Conservation (phyloP, 2,113 vertebrate genomes). For the Pseudonaja textilis region DNA sequence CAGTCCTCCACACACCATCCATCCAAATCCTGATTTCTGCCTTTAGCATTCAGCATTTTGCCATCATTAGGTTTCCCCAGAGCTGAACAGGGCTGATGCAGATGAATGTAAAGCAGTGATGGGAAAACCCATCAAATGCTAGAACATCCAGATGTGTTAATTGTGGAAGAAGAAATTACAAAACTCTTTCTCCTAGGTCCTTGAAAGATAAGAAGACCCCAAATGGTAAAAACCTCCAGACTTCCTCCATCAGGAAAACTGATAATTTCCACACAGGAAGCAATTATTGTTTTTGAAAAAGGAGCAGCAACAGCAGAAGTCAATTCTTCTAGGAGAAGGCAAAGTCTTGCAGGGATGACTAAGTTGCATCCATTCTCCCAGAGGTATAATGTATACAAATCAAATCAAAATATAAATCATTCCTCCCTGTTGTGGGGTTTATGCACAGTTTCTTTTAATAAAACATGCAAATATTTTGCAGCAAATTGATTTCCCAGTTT, state of each 20-base stretch:
- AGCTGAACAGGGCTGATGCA: neutral
- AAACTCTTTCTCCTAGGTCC: neutral
- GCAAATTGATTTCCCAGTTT: slow-evolving; percentile 83
- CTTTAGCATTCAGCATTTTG: neutral
- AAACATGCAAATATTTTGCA: slow-evolving; percentile 85
- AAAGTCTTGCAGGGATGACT: slow-evolving; percentile 54
- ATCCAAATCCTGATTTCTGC: neutral
- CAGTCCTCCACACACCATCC: neutral
- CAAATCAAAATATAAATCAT: slow-evolving; percentile 78
- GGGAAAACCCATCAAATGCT: slow-evolving; percentile 41
- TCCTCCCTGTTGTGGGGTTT: slow-evolving; percentile 70
- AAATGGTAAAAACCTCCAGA: slow-evolving; percentile 4
- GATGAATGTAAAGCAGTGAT: slow-evolving; percentile 52
- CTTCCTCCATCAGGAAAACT: slow-evolving; percentile 9
- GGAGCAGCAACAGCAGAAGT: slow-evolving; percentile 48
- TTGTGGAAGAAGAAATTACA: rapidly evolving
- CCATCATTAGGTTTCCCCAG: neutral
- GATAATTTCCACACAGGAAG: slow-evolving; percentile 27
- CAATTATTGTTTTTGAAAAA: slow-evolving; percentile 22
- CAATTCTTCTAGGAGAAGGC: slow-evolving; percentile 43
- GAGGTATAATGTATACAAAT: slow-evolving; percentile 69
- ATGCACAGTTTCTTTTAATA: slow-evolving; percentile 80
- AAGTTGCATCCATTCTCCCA: slow-evolving; percentile 65
- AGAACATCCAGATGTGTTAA: neutral
- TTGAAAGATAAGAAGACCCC: neutral